A percentile compares a stretch with the other conserved stretches of the same genome.
Conservation (phyloP, 2,113 vertebrate species). For the Indicator maculatus region DNA sequence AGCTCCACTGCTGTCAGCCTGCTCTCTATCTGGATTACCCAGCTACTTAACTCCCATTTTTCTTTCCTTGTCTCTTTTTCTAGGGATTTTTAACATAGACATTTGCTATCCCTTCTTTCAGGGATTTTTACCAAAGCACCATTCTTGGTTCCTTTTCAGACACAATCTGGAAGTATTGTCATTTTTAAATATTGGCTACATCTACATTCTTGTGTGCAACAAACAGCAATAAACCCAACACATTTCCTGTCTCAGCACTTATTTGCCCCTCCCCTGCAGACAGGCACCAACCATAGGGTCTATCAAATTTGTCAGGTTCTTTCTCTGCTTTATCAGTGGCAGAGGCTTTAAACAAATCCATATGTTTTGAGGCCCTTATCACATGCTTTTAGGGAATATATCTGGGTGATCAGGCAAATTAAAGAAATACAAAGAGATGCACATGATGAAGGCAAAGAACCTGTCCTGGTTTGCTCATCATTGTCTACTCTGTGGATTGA, state of each 20-base stretch:
- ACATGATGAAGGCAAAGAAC: background rate
- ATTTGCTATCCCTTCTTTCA: background rate
- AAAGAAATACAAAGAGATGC: background rate
- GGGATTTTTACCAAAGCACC: background rate
- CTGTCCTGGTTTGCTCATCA: background rate
- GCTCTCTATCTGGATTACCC: background rate
- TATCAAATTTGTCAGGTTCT: background rate
- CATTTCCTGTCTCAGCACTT: background rate
- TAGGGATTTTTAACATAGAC: background rate
- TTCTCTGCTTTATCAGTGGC: background rate
- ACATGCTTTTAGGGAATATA: background rate
- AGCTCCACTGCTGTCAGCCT: background rate
- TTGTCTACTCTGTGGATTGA: background rate
- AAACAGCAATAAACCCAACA: background rate
- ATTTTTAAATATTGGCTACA: background rate
- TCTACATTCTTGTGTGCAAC: background rate
- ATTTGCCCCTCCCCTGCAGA: background rate
- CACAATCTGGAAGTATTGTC: background rate
- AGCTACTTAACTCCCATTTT: background rate
- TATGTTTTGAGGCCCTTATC: background rate
- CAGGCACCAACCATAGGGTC: rapidly evolving
- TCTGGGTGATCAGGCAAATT: background rate
- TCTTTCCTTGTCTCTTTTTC: background rate
- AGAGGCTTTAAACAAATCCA: background rate
- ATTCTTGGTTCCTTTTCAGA: background rate